Conservation (phyloP, 1,140 invertebrate genomes). For the Drosophila elegans region DNA sequence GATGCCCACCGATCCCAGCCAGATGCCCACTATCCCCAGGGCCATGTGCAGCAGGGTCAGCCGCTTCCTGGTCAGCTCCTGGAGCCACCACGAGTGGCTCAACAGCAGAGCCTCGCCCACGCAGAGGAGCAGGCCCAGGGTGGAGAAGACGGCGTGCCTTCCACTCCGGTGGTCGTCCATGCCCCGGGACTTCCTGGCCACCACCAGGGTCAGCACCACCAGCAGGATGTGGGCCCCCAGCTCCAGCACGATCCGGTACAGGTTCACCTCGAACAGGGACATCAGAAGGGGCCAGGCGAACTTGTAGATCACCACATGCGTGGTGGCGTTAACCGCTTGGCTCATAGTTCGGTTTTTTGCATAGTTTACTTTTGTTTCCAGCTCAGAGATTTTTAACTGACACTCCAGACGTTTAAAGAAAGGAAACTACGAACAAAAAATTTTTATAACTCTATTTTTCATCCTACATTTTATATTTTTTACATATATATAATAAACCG, state of each 20-base stretch:
- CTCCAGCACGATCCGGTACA: not conserved
- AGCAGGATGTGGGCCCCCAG: slow-evolving; percentile 4
- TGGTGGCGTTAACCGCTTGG: not conserved
- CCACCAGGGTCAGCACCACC: not conserved
- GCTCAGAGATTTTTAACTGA: not conserved
- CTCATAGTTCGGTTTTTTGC: not conserved
- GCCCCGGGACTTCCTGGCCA: slow-evolving; percentile 5
- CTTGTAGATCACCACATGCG: not conserved
- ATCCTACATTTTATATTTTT: too few relatives aligned
- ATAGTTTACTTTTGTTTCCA: not conserved
- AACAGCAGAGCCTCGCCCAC: slow-evolving; percentile 15
- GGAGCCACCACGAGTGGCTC: slow-evolving; percentile 4
- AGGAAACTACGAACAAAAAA: too few relatives aligned
- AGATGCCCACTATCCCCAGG: slow-evolving; percentile 17
- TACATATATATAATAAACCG: too few relatives aligned
- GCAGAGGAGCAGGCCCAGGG: slow-evolving; percentile 22
- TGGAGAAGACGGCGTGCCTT: slow-evolving; percentile 28
- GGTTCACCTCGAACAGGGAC: not conserved
- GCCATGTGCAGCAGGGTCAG: slow-evolving; percentile 2
- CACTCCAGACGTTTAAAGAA: too few relatives aligned
- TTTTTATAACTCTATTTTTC: too few relatives aligned
- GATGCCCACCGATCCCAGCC: slow-evolving; percentile 28
- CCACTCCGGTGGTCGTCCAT: slow-evolving; percentile 8
- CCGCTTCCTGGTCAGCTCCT: not conserved
- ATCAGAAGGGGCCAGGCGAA: slow-evolving; percentile 8